Evolutionary conservation across 92 coral and sea anemone species (phyloP), one percentile per base, ranked within the genome.

Genomic region (Zoanthus solanderi): DNA sequence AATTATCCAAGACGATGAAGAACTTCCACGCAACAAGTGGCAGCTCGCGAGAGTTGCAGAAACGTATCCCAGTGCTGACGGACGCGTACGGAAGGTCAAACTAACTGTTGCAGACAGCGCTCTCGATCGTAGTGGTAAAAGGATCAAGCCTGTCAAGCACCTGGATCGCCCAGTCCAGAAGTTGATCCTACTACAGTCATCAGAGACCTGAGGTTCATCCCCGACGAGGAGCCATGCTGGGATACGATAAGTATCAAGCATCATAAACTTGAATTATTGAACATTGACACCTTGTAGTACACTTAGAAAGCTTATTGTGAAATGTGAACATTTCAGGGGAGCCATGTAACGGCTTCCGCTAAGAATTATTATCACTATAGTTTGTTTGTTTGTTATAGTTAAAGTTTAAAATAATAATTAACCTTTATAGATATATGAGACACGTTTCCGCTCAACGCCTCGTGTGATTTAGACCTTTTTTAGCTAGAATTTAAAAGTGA

Each of bases 121-220:
- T 2, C 83, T 89, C 23, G 78, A 74, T 30, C 65, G 6, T 69
- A 83, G 61, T 11, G 85, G 89, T n/a, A 58, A 46, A 52, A 50
- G 83, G 29, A 50, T 60, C 77, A 76, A 72, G 47, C 81, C 68
- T 9, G 18, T 29, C 15, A 84, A 71, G 54, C 75, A 48, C 84
- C 74, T 89, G 85, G 89, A 89, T 10, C 85, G 79, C 23, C 92
- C 92, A 14, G 84, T 89, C 4, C 89, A 89, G 78, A 89, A 84
- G 85, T 14, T 89, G 6, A 83, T 65, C 46, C 77, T 89, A 83
- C 48, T 89, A 61, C 78, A 83, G 30, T 65, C 60, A 58, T 23
- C 53, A 16, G 84, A 79, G 68, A 68, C 87, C 67, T 46, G 87
- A 52, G 87, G 76, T 67, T 46, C 76, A 84, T 71, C 87, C 87